Evolutionary conservation across 2,888 invertebrate genomes (phyloP).

Genomic region (Hedychridium roseum): DNA sequence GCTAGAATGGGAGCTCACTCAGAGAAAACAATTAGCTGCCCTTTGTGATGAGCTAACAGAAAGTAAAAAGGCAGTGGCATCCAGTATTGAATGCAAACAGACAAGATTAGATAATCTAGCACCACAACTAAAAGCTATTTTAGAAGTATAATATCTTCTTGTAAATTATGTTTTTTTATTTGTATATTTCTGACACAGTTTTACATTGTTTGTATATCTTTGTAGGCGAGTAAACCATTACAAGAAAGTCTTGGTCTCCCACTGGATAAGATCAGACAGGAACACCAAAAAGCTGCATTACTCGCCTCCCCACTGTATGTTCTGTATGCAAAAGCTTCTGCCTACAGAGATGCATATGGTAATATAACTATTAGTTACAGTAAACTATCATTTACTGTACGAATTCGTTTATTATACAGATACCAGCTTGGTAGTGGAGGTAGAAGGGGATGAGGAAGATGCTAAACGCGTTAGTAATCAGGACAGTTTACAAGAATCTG

Average conservation of each 20-base stretch:
- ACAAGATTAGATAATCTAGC: constrained; percentile 82
- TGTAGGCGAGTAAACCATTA: constrained; percentile 83
- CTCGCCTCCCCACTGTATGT: constrained; percentile 86
- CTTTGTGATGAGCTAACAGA: constrained; percentile 79
- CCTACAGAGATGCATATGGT: constrained; percentile 82
- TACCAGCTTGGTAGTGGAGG: constrained; percentile 47
- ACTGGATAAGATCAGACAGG: constrained; percentile 80
- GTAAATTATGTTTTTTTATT: constrained; percentile 12
- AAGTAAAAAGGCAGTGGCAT: constrained; percentile 79
- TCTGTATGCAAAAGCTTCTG: constrained; percentile 84
- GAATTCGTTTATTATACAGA: constrained; percentile 34
- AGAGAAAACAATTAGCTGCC: constrained; percentile 83
- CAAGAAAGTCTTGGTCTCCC: constrained; percentile 87
- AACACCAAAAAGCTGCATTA: constrained; percentile 77
- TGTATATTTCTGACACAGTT: constrained; percentile 4
- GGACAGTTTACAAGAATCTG: constrained; percentile 72
- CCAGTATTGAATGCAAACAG: constrained; percentile 78
- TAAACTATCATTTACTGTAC: neutral
- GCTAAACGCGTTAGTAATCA: constrained; percentile 66
- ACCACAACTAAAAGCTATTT: constrained; percentile 77
- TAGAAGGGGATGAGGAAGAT: constrained; percentile 67
- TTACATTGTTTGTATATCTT: constrained; percentile 46
- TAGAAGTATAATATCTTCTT: constrained; percentile 67
- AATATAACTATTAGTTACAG: constrained; percentile 11
- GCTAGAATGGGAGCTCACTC: constrained; percentile 90